phyloP scores from a whole-genome alignment of 2,888 invertebrate species.

The Tricholauxania praeusta region DNA sequence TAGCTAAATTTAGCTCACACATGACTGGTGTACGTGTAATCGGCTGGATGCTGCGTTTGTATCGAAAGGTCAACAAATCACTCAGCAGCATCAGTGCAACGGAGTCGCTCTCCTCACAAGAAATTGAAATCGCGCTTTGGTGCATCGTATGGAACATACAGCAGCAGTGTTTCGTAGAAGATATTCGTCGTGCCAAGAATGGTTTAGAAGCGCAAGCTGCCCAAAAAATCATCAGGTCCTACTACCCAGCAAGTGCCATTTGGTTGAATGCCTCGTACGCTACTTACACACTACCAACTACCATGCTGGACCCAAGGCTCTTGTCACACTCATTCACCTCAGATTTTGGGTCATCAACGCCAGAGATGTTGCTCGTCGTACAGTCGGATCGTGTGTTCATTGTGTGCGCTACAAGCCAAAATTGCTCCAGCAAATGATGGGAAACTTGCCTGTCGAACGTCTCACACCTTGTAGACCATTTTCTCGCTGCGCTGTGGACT shows the following conservation, averaged over 20 bases:
- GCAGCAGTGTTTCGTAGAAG: slow-evolving; percentile 7
- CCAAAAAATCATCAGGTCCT: not conserved
- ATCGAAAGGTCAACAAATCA: not conserved
- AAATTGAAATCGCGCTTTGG: slow-evolving; percentile 1
- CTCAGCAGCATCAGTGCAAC: not conserved
- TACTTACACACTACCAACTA: not conserved
- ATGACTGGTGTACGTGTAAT: slow-evolving; percentile 4
- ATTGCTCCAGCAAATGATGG: slow-evolving; percentile 43
- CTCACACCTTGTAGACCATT: slow-evolving; percentile 38
- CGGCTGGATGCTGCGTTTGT: not conserved
- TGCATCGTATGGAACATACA: slow-evolving; percentile 22
- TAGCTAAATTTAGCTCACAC: not conserved
- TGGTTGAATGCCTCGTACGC: slow-evolving; percentile 31
- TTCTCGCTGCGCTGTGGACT: slow-evolving; percentile 39
- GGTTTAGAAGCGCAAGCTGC: not conserved
- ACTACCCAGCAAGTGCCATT: slow-evolving; percentile 30
- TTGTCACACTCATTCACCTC: slow-evolving; percentile 35
- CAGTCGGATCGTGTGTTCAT: slow-evolving; percentile 33
- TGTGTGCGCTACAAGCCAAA: slow-evolving; percentile 39
- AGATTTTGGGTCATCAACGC: slow-evolving; percentile 31
- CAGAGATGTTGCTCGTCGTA: slow-evolving; percentile 37
- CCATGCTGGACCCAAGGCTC: slow-evolving; percentile 33
- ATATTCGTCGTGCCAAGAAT: slow-evolving; percentile 3
- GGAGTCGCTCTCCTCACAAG: not conserved
- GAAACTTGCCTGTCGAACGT: slow-evolving; percentile 28